Conservation (phyloP, 2,888 invertebrate species). For the Andricus curvator region DNA sequence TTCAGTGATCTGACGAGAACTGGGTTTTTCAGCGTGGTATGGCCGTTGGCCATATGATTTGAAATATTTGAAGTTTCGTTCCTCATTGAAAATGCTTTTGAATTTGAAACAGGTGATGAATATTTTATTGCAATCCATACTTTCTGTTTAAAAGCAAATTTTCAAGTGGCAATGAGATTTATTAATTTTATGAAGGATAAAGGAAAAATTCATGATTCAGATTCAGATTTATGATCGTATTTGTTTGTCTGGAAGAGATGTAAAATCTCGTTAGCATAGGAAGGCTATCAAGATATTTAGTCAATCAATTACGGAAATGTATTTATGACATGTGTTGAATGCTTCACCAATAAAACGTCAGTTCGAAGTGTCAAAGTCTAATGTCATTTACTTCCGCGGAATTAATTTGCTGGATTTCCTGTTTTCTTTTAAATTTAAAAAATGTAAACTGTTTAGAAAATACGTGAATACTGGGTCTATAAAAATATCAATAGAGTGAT, state of each 20-base stretch:
- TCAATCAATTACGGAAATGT: conserved; percentile 18
- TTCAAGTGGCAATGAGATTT: neutral
- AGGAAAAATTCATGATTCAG: neutral
- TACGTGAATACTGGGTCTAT: neutral
- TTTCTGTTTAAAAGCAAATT: neutral
- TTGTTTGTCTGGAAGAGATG: neutral
- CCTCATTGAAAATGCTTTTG: too few species aligned
- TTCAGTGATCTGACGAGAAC: too few species aligned
- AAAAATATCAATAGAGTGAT: neutral
- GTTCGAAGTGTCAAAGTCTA: neutral
- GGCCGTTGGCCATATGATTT: too few species aligned
- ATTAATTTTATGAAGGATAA: neutral
- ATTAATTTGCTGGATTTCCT: neutral
- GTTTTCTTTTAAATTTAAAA: neutral
- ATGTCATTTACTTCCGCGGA: neutral
- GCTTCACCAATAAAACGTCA: neutral
- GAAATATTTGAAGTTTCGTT: too few species aligned
- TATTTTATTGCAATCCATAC: neutral
- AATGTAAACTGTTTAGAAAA: neutral
- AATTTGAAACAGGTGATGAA: neutral
- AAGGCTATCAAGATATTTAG: conserved; percentile 11
- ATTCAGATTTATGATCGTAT: neutral
- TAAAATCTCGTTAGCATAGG: neutral
- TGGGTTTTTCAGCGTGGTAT: too few species aligned
- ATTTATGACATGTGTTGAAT: conserved; percentile 10